A percentile compares a stretch with the other conserved stretches of the same genome.
These are phyloP conservation scores for Thomomys bottae DNA, from an alignment of 2,113 vertebrate genomes.

Conservation along the genomic window DNA sequence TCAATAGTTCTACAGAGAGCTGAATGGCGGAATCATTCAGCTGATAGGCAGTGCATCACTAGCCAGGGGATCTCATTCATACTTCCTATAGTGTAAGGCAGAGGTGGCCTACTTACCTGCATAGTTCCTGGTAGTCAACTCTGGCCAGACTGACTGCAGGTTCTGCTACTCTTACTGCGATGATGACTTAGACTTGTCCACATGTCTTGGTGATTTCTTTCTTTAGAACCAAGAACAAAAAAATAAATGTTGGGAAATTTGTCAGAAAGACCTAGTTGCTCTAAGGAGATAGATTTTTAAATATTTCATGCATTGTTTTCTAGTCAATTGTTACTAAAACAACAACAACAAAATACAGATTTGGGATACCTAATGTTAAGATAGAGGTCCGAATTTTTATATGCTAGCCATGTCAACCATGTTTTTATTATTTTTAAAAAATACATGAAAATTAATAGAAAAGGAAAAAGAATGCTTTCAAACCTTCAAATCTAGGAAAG, in stretches of 20 bases:
- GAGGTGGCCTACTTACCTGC: too few species aligned
- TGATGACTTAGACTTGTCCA: neutral
- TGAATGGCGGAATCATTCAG: too few species aligned
- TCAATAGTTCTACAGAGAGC: neutral
- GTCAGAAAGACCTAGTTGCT: conserved; percentile 12
- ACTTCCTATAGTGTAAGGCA: too few species aligned
- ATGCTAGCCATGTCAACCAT: neutral
- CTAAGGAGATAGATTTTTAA: neutral
- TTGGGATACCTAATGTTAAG: neutral
- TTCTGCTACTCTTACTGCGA: neutral
- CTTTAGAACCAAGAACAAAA: conserved; percentile 32
- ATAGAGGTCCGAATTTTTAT: conserved; percentile 42
- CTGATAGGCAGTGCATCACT: too few species aligned
- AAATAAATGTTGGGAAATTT: conserved; percentile 33
- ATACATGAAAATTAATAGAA: conserved; percentile 6
- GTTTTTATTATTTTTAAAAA: neutral
- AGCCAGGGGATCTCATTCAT: too few species aligned
- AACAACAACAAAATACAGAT: neutral
- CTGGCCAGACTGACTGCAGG: neutral
- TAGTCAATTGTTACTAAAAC: conserved; percentile 4
- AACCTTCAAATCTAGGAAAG: neutral
- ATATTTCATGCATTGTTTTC: neutral
- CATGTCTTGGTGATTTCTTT: neutral
- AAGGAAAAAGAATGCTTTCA: neutral
- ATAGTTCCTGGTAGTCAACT: neutral